Evolutionary conservation across 2,113 vertebrate species (phyloP).

Genomic region (Prunella himalayana): DNA sequence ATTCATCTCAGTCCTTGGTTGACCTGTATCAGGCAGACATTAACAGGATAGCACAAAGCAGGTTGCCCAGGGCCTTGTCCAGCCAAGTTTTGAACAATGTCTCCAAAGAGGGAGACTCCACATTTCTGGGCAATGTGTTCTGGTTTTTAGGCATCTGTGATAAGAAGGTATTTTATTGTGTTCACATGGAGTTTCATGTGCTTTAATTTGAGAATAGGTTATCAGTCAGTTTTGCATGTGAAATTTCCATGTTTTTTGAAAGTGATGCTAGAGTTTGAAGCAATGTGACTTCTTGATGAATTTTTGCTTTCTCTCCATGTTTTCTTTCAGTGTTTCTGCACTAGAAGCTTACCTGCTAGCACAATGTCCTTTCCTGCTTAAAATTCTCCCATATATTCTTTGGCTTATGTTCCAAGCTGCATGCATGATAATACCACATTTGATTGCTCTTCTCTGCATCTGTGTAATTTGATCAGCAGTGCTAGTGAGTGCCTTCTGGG

Average conservation of each 20-base stretch:
- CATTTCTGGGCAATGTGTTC: neutral
- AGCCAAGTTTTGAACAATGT: neutral
- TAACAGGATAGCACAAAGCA: neutral
- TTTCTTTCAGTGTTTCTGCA: neutral
- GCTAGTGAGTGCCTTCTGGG: neutral
- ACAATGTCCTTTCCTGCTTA: neutral
- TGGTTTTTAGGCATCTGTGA: neutral
- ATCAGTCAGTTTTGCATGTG: neutral
- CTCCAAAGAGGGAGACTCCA: neutral
- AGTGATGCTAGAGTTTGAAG: neutral
- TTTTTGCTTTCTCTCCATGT: neutral
- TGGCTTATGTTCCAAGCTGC: neutral
- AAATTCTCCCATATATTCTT: neutral
- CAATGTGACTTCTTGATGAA: neutral
- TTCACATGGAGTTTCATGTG: neutral
- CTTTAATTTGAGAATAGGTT: neutral
- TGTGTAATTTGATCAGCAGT: neutral
- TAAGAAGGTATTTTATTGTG: neutral
- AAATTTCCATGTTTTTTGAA: neutral
- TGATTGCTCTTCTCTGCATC: neutral
- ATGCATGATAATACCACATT: neutral
- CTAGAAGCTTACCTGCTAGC: neutral
- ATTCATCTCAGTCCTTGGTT: neutral
- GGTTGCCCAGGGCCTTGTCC: neutral
- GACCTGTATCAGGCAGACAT: neutral